A percentile compares a stretch with the other conserved stretches of the same genome.
Evolutionary conservation across 2,113 vertebrate genomes (phyloP).

Genomic region (Crotophaga sulcirostris): DNA sequence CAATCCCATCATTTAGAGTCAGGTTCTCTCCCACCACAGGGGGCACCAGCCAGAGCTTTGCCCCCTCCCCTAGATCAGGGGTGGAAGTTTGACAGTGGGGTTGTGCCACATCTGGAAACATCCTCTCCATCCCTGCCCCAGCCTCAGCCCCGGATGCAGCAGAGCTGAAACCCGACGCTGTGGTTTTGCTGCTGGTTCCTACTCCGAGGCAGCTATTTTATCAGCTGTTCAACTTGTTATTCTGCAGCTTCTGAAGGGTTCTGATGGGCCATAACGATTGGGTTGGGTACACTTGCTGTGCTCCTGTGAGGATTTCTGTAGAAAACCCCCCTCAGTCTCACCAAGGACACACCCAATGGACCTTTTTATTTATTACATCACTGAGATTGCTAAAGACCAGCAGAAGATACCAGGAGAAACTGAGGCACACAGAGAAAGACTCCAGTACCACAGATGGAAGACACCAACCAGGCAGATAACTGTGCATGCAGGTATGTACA

Average conservation of each 20-base stretch:
- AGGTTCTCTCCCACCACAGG: background rate
- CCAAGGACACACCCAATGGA: background rate
- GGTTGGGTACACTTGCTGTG: background rate
- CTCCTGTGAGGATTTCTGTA: background rate
- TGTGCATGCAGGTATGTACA: accelerated
- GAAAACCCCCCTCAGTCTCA: background rate
- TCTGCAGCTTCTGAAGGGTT: background rate
- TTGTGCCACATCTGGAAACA: background rate
- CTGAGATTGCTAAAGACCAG: background rate
- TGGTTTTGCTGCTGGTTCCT: background rate
- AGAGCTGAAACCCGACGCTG: background rate
- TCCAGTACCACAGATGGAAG: no score
- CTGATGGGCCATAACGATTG: accelerated
- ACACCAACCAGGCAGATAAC: background rate
- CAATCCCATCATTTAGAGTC: background rate
- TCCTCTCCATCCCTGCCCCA: background rate
- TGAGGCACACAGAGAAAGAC: background rate
- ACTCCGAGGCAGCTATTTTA: background rate
- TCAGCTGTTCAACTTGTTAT: background rate
- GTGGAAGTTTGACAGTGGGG: background rate
- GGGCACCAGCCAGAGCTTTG: background rate
- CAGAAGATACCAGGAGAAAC: background rate
- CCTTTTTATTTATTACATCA: no score
- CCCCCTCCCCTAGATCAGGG: background rate
- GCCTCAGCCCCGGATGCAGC: background rate